phyloP scores from a whole-genome alignment of 2,888 invertebrate species.

The Pyrrhia umbra region DNA sequence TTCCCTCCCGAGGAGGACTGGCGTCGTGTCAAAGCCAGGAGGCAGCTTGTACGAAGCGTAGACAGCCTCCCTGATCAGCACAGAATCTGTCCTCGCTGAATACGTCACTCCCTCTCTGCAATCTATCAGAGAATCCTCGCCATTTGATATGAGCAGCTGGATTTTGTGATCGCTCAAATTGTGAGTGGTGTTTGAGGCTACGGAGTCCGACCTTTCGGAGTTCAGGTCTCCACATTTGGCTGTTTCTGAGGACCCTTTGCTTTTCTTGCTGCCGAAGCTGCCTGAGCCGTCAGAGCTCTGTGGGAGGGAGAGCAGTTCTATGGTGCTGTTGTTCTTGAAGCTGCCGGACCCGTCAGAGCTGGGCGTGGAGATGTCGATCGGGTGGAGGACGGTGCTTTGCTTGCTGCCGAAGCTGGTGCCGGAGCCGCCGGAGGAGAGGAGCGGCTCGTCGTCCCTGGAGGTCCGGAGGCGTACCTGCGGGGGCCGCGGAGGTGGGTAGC shows the following conservation, averaged over 20 bases:
- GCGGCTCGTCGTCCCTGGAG: conserved; percentile 88
- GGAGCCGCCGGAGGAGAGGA: conserved; percentile 84
- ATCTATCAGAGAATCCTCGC: conserved; percentile 85
- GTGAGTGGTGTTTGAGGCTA: conserved; percentile 77
- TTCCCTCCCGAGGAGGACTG: conserved; percentile 89
- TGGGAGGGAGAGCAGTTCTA: conserved; percentile 83
- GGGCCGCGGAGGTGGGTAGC: conserved; percentile 96
- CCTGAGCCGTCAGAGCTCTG: conserved; percentile 85
- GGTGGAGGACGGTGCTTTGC: conserved; percentile 83
- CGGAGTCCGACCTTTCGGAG: conserved; percentile 81
- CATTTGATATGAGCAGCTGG: conserved; percentile 85
- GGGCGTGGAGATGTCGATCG: conserved; percentile 79
- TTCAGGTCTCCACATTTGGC: conserved; percentile 82
- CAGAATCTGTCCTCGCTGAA: conserved; percentile 88
- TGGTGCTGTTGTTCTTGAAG: conserved; percentile 84
- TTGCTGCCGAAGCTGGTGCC: conserved; percentile 87
- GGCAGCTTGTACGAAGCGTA: conserved; percentile 87
- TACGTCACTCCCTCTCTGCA: conserved; percentile 86
- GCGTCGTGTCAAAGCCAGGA: conserved; percentile 87
- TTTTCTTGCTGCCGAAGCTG: conserved; percentile 85
- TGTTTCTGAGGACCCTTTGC: conserved; percentile 84
- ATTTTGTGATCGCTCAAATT: conserved; percentile 85
- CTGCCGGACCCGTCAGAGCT: conserved; percentile 83
- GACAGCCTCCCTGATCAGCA: conserved; percentile 85
- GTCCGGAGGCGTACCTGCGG: conserved; percentile 91